Conservation (phyloP, 2,888 invertebrate species). For the Troglohyphantes excavatus region DNA sequence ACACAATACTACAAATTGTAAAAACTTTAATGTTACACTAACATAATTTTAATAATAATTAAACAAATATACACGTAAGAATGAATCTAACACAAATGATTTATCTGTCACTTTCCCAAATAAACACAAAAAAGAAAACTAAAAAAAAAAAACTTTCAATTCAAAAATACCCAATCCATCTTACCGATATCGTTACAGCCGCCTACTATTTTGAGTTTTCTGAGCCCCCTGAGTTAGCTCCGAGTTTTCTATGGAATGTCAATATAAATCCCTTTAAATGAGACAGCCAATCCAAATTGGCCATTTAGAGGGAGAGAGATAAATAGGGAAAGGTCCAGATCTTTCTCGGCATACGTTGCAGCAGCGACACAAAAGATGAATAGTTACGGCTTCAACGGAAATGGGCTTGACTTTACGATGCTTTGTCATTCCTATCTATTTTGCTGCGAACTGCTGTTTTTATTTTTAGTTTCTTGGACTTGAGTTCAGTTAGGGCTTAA, state of each 20-base stretch:
- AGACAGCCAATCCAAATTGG: slow-evolving; percentile 53
- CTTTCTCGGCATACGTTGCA: not conserved
- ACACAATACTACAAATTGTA: too few relatives aligned
- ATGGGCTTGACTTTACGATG: slow-evolving; percentile 23
- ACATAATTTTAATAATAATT: too few relatives aligned
- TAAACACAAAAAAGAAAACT: too few relatives aligned
- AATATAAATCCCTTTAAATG: slow-evolving; percentile 62
- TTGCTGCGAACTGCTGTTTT: slow-evolving; percentile 12
- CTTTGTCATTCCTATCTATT: slow-evolving; percentile 7
- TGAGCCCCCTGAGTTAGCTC: not conserved
- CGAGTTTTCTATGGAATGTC: slow-evolving; percentile 19
- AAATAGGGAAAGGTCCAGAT: slow-evolving; percentile 1
- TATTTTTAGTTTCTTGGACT: not conserved
- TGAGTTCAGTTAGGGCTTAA: not conserved
- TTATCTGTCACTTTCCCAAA: too few relatives aligned
- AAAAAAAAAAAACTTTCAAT: too few relatives aligned
- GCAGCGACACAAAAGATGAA: slow-evolving; percentile 48
- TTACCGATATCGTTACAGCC: not conserved
- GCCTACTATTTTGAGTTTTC: not conserved
- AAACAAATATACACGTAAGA: too few relatives aligned
- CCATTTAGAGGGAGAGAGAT: slow-evolving; percentile 23
- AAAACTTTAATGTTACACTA: too few relatives aligned
- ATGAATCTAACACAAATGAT: too few relatives aligned
- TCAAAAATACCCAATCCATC: too few relatives aligned
- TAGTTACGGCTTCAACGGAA: slow-evolving; percentile 44